Percentiles rank a stretch among this genome's conserved stretches.
Evolutionary conservation across 1,140 invertebrate genomes (phyloP).

Genomic region (Lycorma delicatula): DNA sequence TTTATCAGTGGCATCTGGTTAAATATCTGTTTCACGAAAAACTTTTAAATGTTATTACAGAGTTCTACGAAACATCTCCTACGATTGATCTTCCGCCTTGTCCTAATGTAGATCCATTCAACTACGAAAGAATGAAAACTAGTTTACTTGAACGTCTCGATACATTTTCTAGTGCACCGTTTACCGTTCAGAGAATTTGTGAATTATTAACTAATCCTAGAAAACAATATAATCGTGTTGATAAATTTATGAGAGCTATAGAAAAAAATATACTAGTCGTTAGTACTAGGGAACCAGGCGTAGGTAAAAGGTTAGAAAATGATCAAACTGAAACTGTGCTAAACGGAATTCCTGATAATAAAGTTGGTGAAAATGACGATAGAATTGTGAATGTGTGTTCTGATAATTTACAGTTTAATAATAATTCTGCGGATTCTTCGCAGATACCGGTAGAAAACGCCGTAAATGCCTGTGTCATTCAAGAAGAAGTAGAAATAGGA

Average conservation of each 20-base stretch:
- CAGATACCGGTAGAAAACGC: neutral
- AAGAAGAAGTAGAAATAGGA: constrained; percentile 1
- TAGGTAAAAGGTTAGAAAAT: constrained; percentile 9
- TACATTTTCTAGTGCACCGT: constrained; percentile 79
- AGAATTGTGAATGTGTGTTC: neutral
- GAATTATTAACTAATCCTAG: constrained; percentile 82
- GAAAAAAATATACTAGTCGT: constrained; percentile 94
- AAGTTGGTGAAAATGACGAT: neutral
- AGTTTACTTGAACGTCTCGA: constrained; percentile 77
- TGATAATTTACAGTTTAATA: neutral
- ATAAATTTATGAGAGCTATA: constrained; percentile 92
- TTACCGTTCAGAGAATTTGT: constrained; percentile 92
- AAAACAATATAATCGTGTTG: constrained; percentile 91
- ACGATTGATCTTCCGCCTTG: constrained; percentile 64
- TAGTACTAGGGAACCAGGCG: constrained; percentile 82
- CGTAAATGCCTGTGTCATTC: neutral
- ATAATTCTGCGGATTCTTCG: neutral
- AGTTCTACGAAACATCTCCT: constrained; percentile 73
- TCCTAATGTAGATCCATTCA: constrained; percentile 85
- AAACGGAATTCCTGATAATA: constrained; percentile 11
- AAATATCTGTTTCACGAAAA: constrained; percentile 84
- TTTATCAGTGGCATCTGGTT: constrained; percentile 84
- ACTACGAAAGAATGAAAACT: constrained; percentile 81
- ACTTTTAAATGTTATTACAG: constrained; percentile 71
- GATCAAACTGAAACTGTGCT: constrained; percentile 1